These are phyloP conservation scores for Lasioglossum marginatum DNA, from an alignment of 2,888 invertebrate genomes.

Conservation along the genomic window DNA sequence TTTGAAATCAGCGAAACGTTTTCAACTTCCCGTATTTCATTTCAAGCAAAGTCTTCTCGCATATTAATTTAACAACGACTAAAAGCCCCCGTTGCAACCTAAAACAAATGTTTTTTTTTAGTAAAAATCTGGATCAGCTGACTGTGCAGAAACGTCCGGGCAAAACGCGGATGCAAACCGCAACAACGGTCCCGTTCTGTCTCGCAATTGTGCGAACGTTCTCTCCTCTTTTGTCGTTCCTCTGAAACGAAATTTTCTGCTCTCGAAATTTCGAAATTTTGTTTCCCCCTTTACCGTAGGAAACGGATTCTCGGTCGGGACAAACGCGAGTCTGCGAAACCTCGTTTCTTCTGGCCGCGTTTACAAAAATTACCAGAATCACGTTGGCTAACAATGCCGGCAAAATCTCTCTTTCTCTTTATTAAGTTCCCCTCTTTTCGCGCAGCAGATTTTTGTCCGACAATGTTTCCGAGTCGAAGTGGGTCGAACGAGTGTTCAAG, in stretches of 20 bases:
- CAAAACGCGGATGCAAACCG: background rate
- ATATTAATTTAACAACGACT: background rate
- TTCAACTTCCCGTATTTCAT: background rate
- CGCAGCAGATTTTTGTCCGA: background rate
- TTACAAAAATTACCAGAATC: constrained; percentile 3
- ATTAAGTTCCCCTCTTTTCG: background rate
- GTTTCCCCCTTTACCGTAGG: background rate
- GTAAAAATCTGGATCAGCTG: background rate
- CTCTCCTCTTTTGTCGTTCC: background rate
- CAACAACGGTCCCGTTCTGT: background rate
- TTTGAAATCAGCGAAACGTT: too few species aligned
- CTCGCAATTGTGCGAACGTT: background rate
- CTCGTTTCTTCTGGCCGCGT: background rate
- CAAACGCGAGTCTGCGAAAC: background rate
- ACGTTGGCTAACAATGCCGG: background rate
- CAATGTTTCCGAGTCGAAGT: constrained; percentile 10
- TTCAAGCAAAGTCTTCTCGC: background rate
- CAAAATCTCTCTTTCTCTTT: background rate
- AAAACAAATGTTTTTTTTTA: background rate
- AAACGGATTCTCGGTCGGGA: background rate
- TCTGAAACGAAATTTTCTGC: background rate
- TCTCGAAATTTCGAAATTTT: background rate
- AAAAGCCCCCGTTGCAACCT: background rate
- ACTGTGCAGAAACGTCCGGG: background rate
- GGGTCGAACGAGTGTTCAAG: constrained; percentile 27